Evolutionary conservation across 2,113 vertebrate species (phyloP).

Genomic region (Oceanites oceanicus): DNA sequence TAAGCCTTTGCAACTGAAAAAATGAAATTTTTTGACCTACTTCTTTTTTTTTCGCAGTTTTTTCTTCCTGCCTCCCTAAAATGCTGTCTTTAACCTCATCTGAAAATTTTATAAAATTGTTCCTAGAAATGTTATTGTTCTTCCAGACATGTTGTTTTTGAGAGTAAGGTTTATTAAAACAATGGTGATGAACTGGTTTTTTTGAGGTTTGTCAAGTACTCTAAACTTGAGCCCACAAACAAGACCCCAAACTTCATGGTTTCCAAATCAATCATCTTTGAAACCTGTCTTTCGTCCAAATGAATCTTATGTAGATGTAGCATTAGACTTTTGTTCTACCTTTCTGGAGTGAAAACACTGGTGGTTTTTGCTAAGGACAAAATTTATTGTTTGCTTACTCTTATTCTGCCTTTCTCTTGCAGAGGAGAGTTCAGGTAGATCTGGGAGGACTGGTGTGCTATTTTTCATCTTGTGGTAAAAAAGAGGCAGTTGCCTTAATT

Average conservation of each 20-base stretch:
- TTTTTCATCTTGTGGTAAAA: neutral
- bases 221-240: neutral
- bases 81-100: neutral
- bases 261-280: neutral
- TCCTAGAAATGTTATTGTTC: constrained; percentile 7
- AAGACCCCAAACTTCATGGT: neutral
- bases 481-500: neutral
- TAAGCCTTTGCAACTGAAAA: neutral
- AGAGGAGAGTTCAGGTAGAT: neutral
- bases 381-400: neutral
- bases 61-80: neutral
- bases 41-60: neutral
- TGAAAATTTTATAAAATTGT: neutral
- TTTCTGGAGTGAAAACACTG: neutral
- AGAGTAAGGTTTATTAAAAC: neutral
- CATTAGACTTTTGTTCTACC: neutral
- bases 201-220: neutral
- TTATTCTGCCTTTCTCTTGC: neutral
- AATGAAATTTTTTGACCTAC: rapidly evolving
- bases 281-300: neutral
- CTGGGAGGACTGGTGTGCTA: neutral
- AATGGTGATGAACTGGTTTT: neutral
- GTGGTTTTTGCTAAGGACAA: neutral
- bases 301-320: neutral
- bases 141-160: neutral